A percentile compares a stretch with the other conserved stretches of the same genome.
phyloP scores from a whole-genome alignment of 2,888 invertebrate genomes.

The Polydrusus cervinus region DNA sequence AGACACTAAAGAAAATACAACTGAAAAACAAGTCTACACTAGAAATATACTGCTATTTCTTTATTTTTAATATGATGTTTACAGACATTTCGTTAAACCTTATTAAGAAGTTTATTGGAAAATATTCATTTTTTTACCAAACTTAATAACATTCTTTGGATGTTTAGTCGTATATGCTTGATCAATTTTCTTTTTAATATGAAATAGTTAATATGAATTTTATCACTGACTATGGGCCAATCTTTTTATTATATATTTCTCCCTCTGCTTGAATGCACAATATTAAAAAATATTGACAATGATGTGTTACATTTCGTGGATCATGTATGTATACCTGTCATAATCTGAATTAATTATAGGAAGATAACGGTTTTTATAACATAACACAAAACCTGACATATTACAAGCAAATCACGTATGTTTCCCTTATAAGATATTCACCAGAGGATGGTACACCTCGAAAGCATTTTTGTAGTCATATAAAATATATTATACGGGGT shows the following conservation, averaged over 20 bases:
- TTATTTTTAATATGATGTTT: constrained; percentile 4
- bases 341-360: constrained; percentile 10
- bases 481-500: not conserved
- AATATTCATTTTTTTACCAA: constrained; percentile 20
- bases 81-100: not conserved
- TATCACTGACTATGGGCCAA: not conserved
- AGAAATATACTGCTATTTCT: not conserved
- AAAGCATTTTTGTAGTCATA: constrained; percentile 10
- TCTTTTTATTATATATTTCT: not conserved
- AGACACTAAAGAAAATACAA: not conserved
- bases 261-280: not conserved
- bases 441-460: not conserved
- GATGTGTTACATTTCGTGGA: not conserved
- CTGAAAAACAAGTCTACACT: not conserved
- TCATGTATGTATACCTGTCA: not conserved
- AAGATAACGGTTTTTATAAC: constrained; percentile 14
- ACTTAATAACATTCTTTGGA: constrained; percentile 15
- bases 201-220: constrained; percentile 4
- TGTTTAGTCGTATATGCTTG: not conserved
- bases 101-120: constrained; percentile 30
- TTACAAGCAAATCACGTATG: constrained; percentile 13
- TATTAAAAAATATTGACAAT: constrained; percentile 10
- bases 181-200: not conserved
- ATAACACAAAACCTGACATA: not conserved
- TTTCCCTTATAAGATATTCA: constrained; percentile 18